Evolutionary conservation across 2,797 vertebrate species (phyloP).

Genomic region (Sus cebifrons): DNA sequence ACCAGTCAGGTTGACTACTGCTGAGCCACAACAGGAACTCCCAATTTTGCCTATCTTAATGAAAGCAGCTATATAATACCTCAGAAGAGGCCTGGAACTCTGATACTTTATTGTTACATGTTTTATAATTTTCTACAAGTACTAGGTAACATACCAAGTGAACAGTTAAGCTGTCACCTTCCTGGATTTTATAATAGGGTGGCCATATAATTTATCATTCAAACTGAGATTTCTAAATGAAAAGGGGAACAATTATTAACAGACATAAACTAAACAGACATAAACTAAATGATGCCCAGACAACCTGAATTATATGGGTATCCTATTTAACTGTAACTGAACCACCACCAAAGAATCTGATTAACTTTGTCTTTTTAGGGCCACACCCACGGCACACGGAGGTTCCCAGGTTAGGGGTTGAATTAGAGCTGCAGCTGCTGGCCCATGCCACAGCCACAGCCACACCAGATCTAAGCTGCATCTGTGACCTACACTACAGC

Average conservation of each 20-base stretch:
- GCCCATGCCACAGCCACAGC: too few species aligned
- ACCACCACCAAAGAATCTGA: slow-evolving; percentile 1
- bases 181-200: neutral
- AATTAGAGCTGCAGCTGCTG: too few species aligned
- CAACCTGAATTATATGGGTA: neutral
- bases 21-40: too few species aligned
- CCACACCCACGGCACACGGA: too few species aligned
- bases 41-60: neutral
- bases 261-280: neutral
- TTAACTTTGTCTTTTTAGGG: neutral
- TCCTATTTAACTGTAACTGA: slow-evolving; percentile 18
- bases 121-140: slow-evolving; percentile 12
- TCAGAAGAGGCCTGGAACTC: neutral
- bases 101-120: neutral
- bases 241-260: slow-evolving; percentile 7
- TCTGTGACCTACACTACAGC: too few species aligned
- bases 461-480: too few species aligned
- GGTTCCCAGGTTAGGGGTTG: too few species aligned
- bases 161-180: neutral
- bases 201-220: neutral
- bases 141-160: neutral
- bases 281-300: neutral
- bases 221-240: slow-evolving; percentile 52
- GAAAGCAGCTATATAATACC: neutral
- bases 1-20: too few species aligned